A percentile compares a stretch with the other conserved stretches of the same genome.
phyloP scores from a whole-genome alignment of 2,888 invertebrate genomes.

The Drosophila maculinotata region DNA sequence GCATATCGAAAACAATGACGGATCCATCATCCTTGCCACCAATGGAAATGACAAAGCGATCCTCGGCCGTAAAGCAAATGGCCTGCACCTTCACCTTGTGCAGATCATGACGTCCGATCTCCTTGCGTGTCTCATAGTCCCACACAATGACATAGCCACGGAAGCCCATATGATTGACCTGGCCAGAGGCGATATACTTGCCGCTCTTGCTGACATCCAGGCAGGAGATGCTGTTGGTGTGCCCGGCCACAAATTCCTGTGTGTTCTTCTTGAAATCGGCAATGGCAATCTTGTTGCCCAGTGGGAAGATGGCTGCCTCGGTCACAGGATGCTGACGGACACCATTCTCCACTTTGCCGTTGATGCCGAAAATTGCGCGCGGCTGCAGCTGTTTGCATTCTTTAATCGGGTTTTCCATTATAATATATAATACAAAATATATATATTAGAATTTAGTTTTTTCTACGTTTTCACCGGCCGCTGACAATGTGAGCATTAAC shows the following conservation, averaged over 20 bases:
- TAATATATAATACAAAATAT: slow-evolving; percentile 39
- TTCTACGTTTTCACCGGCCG: slow-evolving; percentile 8
- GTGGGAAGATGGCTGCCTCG: slow-evolving; percentile 90
- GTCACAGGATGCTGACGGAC: slow-evolving; percentile 90
- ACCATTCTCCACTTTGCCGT: slow-evolving; percentile 88
- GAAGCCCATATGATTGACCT: slow-evolving; percentile 96
- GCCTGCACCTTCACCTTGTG: slow-evolving; percentile 95
- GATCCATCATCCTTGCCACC: slow-evolving; percentile 96
- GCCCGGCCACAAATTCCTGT: slow-evolving; percentile 92
- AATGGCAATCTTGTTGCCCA: slow-evolving; percentile 92
- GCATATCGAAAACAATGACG: slow-evolving; percentile 93
- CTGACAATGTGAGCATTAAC: slow-evolving; percentile 24
- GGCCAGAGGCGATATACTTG: slow-evolving; percentile 94
- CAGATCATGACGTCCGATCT: slow-evolving; percentile 90
- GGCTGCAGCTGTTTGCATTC: slow-evolving; percentile 87
- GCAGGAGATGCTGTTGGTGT: slow-evolving; percentile 91
- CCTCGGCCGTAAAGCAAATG: slow-evolving; percentile 92
- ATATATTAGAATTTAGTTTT: slow-evolving; percentile 35
- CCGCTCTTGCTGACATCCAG: slow-evolving; percentile 92
- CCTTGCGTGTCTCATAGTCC: slow-evolving; percentile 89
- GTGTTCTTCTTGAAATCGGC: slow-evolving; percentile 89
- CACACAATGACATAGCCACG: slow-evolving; percentile 94
- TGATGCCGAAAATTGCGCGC: slow-evolving; percentile 92
- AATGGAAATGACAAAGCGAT: slow-evolving; percentile 92
- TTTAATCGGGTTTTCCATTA: slow-evolving; percentile 40